phyloP scores from a whole-genome alignment of 2,113 vertebrate genomes.

The Cryptoleucopteryx plumbea region DNA sequence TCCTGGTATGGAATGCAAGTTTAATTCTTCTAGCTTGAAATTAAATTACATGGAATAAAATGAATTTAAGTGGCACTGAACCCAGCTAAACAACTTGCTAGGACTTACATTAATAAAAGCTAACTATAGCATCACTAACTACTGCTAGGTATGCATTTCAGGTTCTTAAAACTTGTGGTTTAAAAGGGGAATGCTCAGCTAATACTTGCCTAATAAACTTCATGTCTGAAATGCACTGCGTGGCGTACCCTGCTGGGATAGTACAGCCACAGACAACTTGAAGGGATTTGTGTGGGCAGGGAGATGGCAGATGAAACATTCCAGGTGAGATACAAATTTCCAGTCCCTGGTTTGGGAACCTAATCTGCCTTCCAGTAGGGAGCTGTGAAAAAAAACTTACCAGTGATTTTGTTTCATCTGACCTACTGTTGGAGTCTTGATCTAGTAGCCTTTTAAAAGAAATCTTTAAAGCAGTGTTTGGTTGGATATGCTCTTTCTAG shows the following conservation, averaged over 20 bases:
- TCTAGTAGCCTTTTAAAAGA: background rate
- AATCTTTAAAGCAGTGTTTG: background rate
- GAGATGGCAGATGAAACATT: background rate
- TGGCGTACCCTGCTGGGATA: background rate
- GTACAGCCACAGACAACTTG: background rate
- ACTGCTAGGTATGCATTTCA: background rate
- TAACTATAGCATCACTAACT: background rate
- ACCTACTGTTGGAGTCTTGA: background rate
- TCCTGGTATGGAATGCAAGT: background rate
- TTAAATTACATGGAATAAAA: background rate
- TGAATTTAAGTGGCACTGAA: background rate
- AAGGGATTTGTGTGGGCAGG: background rate
- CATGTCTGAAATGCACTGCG: background rate
- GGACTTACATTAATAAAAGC: background rate
- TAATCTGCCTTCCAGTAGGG: background rate
- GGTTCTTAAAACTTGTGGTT: background rate
- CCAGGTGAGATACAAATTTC: background rate
- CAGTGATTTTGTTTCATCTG: background rate
- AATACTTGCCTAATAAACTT: background rate
- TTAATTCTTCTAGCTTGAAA: constrained; percentile 18
- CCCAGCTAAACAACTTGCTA: background rate
- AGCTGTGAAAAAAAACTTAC: background rate
- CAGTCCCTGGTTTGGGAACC: background rate
- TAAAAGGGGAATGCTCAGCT: background rate
- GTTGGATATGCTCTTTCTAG: background rate